phyloP scores from a whole-genome alignment of 2,797 vertebrate species.

The Epinephelus malabaricus region DNA sequence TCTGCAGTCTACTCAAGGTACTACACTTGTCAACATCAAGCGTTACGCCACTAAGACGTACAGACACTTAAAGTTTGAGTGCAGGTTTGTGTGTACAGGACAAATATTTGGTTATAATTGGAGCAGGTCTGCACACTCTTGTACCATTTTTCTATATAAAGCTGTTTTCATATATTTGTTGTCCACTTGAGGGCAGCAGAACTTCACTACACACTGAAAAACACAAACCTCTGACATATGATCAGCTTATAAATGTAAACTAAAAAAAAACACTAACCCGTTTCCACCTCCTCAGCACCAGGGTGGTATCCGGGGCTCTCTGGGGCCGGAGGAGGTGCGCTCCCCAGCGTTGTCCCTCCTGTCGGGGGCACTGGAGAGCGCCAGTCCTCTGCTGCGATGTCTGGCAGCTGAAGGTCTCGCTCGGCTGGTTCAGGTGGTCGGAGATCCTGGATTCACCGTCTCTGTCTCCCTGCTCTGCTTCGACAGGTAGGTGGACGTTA shows the following conservation, averaged over 20 bases:
- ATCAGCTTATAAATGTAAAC: neutral
- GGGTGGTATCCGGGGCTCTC: conserved; percentile 79
- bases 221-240: neutral
- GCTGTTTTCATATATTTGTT: neutral
- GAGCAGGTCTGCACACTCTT: no score
- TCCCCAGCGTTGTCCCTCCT: conserved; percentile 86
- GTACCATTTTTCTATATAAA: neutral
- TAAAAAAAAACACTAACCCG: no score
- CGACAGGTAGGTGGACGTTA: conserved; percentile 88
- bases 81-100: neutral
- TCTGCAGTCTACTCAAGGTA: conserved; percentile 93
- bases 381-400: conserved; percentile 89
- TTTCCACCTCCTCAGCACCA: conserved; percentile 75
- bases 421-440: conserved; percentile 89
- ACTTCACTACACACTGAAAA: neutral
- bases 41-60: neutral
- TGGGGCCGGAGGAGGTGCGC: conserved; percentile 90
- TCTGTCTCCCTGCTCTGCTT: conserved; percentile 92
- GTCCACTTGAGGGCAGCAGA: neutral
- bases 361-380: conserved; percentile 90
- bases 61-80: neutral
- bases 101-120: neutral
- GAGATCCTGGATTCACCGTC: conserved; percentile 89
- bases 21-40: neutral
- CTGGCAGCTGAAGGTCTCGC: conserved; percentile 92